Conservation (phyloP, 1,140 invertebrate genomes). For the Drosophila trapezifrons region DNA sequence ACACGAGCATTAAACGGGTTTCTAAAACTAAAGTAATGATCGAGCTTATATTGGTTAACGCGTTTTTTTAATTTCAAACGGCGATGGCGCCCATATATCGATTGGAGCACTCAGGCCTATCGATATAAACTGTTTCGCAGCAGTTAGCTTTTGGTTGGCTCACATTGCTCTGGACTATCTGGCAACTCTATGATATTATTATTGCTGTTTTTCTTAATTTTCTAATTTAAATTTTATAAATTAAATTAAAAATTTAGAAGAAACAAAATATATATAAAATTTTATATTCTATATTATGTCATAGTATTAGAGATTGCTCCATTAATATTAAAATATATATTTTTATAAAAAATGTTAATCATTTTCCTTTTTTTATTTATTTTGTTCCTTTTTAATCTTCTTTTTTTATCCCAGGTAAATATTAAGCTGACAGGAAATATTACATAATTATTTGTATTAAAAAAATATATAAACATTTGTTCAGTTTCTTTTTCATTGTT, state of each 20-base stretch:
- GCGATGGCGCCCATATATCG: slow-evolving; percentile 19
- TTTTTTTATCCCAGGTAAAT: too few species aligned
- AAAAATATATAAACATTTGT: background rate
- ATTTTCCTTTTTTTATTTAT: too few species aligned
- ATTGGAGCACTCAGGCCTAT: background rate
- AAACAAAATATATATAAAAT: too few species aligned
- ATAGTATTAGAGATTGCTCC: too few species aligned
- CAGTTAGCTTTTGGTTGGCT: slow-evolving; percentile 9
- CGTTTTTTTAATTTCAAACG: slow-evolving; percentile 20
- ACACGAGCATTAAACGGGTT: slow-evolving; percentile 25
- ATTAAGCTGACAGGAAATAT: too few species aligned
- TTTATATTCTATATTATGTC: too few species aligned
- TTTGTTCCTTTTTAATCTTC: too few species aligned
- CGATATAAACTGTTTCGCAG: background rate
- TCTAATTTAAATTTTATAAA: background rate
- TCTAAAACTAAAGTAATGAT: slow-evolving; percentile 23
- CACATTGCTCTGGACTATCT: background rate
- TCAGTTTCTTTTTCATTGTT: background rate
- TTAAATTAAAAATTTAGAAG: background rate
- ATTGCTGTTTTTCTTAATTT: background rate
- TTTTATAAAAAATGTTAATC: too few species aligned
- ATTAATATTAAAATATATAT: too few species aligned
- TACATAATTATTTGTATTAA: background rate
- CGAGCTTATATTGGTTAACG: background rate
- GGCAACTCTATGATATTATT: slow-evolving; percentile 4